These are phyloP conservation scores for Rostratula benghalensis DNA, from an alignment of 2,113 vertebrate genomes.

Conservation along the genomic window DNA sequence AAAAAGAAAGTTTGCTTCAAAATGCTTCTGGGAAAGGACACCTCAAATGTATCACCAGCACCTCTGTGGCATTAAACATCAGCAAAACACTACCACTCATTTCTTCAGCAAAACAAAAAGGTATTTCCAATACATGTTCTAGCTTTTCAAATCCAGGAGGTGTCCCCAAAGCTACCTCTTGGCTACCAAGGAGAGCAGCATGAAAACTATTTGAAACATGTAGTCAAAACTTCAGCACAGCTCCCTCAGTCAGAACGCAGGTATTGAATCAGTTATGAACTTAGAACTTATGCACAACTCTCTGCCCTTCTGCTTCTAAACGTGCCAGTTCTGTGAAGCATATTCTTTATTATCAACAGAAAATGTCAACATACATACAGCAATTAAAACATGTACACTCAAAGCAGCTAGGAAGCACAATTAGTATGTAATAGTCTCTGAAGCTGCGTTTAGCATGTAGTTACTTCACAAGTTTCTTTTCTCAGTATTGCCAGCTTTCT, in stretches of 20 bases:
- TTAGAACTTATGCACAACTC: neutral
- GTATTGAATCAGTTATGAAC: neutral
- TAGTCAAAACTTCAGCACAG: neutral
- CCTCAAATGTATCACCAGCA: neutral
- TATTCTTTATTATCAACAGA: neutral
- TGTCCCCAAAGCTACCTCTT: neutral
- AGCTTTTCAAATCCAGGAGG: constrained; percentile 3
- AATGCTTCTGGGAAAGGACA: neutral
- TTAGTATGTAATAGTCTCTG: neutral
- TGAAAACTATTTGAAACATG: neutral
- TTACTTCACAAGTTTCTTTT: neutral
- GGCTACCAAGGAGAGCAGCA: neutral
- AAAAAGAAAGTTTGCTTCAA: neutral
- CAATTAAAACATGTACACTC: neutral
- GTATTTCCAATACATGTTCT: neutral
- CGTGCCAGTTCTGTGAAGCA: neutral
- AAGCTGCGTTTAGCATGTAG: neutral
- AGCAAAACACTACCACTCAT: neutral
- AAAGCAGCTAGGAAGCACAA: neutral
- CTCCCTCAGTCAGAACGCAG: neutral
- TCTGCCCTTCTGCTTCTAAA: neutral
- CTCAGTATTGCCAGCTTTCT: neutral
- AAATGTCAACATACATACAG: neutral
- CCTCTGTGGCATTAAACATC: neutral
- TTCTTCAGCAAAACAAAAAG: neutral